Percentiles rank a stretch among this genome's conserved stretches.
phyloP scores from a whole-genome alignment of 2,888 invertebrate species.

The Pimpla rufipes region DNA sequence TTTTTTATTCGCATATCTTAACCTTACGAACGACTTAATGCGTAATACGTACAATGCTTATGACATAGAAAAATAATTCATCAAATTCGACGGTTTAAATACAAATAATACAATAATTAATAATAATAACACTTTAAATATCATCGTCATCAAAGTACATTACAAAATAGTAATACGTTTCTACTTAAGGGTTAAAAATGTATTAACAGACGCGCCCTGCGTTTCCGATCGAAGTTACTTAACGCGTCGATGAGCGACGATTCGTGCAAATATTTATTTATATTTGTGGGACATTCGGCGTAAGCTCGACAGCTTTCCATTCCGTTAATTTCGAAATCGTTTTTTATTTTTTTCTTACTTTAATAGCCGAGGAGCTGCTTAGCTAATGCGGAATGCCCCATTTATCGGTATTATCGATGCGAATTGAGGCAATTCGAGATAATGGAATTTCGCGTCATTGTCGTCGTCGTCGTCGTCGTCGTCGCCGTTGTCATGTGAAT shows the following conservation, averaged over 20 bases:
- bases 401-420: slow-evolving; percentile 11
- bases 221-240: slow-evolving; percentile 53
- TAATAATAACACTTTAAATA: slow-evolving; percentile 54
- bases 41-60: slow-evolving; percentile 54
- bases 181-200: slow-evolving; percentile 30
- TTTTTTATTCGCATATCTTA: slow-evolving; percentile 62
- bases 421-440: slow-evolving; percentile 48
- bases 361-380: too few relatives aligned
- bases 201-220: slow-evolving; percentile 39
- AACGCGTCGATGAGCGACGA: slow-evolving; percentile 30
- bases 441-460: slow-evolving; percentile 57
- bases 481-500: slow-evolving; percentile 40
- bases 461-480: slow-evolving; percentile 22
- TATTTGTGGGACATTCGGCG: too few relatives aligned
- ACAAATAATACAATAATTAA: slow-evolving; percentile 58
- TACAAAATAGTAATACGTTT: slow-evolving; percentile 57
- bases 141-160: slow-evolving; percentile 37
- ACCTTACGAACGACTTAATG: slow-evolving; percentile 46
- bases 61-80: slow-evolving; percentile 35
- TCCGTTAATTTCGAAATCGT: too few relatives aligned
- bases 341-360: too few relatives aligned
- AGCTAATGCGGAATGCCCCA: too few relatives aligned
- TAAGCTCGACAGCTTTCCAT: too few relatives aligned
- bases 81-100: slow-evolving; percentile 54
- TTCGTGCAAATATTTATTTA: neutral